These are phyloP conservation scores for Prionace glauca DNA, from an alignment of 2,797 vertebrate genomes.

Conservation along the genomic window DNA sequence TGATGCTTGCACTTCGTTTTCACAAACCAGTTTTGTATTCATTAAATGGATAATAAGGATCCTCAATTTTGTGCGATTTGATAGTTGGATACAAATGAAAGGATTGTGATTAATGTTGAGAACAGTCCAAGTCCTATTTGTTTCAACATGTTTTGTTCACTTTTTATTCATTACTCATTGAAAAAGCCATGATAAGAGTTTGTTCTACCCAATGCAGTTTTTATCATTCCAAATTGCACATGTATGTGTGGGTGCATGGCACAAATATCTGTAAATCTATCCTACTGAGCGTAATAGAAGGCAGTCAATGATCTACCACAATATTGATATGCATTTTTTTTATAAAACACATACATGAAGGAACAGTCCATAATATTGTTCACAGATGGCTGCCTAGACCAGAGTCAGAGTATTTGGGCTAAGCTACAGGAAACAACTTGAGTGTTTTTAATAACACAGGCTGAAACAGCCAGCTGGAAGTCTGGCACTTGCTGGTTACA, in stretches of 20 bases:
- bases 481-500: background rate
- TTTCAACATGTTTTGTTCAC: constrained; percentile 7
- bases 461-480: background rate
- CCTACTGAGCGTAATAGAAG: background rate
- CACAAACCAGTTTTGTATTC: constrained; percentile 10
- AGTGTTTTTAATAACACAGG: background rate
- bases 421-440: background rate
- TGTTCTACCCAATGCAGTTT: background rate
- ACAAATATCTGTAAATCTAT: background rate
- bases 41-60: background rate
- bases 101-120: background rate
- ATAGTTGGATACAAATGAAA: constrained; percentile 10
- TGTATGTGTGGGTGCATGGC: background rate
- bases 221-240: background rate
- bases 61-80: background rate
- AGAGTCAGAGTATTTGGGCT: background rate
- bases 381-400: background rate
- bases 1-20: background rate
- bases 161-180: background rate
- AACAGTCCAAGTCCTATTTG: background rate
- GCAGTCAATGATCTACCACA: background rate
- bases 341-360: background rate
- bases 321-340: background rate
- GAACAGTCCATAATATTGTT: background rate
- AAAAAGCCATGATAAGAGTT: background rate